phyloP scores from a whole-genome alignment of 2,888 invertebrate genomes.

The Fragum whitleyi region DNA sequence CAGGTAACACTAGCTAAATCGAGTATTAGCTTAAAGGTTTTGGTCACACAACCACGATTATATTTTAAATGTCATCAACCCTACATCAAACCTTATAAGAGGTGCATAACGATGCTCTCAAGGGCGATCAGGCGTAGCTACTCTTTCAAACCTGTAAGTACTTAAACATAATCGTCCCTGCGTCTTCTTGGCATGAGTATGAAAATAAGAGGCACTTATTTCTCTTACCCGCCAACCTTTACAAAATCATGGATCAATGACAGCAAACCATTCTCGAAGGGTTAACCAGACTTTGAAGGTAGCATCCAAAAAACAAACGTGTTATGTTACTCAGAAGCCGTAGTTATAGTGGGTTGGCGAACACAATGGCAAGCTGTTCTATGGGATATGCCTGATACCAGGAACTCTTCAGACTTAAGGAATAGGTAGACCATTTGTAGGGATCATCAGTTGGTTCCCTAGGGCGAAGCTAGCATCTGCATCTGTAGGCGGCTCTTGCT shows the following conservation, averaged over 20 bases:
- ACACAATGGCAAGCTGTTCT: conserved; percentile 38
- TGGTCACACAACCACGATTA: no score
- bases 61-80: no score
- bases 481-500: conserved; percentile 8
- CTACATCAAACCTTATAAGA: conserved; percentile 1
- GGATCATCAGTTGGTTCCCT: conserved; percentile 7
- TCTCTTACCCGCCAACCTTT: not conserved
- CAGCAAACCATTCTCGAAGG: conserved; percentile 28
- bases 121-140: not conserved
- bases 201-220: conserved; percentile 29
- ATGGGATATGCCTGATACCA: conserved; percentile 33
- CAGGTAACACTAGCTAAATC: no score
- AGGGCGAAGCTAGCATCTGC: conserved; percentile 7
- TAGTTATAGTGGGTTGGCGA: conserved; percentile 39
- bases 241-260: conserved; percentile 25
- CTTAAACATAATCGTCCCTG: conserved; percentile 28
- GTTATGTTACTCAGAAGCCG: conserved; percentile 32
- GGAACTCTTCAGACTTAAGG: conserved; percentile 40
- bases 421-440: conserved; percentile 34
- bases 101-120: conserved; percentile 24
- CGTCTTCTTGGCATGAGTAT: conserved; percentile 30
- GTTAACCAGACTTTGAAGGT: conserved; percentile 42
- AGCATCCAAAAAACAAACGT: conserved; percentile 52
- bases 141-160: conserved; percentile 2
- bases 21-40: no score